Evolutionary conservation across 2,113 vertebrate genomes (phyloP), one percentile per base, ranked within the genome.

Genomic region (Sphyrna mokarran): DNA sequence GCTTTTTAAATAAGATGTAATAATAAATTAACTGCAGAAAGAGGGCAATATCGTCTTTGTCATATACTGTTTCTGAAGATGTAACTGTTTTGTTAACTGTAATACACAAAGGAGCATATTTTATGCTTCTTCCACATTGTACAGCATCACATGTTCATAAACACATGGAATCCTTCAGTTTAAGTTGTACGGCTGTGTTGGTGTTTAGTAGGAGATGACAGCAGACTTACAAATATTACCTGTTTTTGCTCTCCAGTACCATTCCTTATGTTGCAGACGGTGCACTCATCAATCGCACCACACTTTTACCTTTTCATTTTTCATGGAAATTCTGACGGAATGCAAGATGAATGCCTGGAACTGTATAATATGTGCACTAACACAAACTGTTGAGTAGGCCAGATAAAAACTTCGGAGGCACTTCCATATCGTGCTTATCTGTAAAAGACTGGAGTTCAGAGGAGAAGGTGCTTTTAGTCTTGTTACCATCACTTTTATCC

Each of bases 261-360:
- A 90, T 90, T 61, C 87, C 14, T 33, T 63, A 33, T 90, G 87
- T 90, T 90, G 54, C 29, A 33, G 87, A 61, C 54, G 63, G 11
- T 90, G 29, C 54, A 90, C 26, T 90, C 87, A 90, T 90, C 87
- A 90, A 90, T 90, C 54, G 48, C 26, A 90, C 48, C 54, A 90
- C 11, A n/a, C 23, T 29, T 90, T 90, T 90, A 63, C 54, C 54
- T 61, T 29, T 90, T 90, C 29, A 33, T 61, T 90, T 90, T 54
- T 90, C 87, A 61, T 90, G 54, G n/a, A 90, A 90, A 61, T 90
- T 54, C 26, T 90, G 29, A 58, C 54, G n/a, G 87, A 90, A 90
- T 11, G 33, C 58, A 90, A 90, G 87, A 63, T 90, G 87, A 90
- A 61, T 90, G 58, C 54, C 48, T 90, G 54, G 11, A 54, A 3